Conservation (phyloP, 2,113 vertebrate genomes). For the Tenrec ecaudatus region DNA sequence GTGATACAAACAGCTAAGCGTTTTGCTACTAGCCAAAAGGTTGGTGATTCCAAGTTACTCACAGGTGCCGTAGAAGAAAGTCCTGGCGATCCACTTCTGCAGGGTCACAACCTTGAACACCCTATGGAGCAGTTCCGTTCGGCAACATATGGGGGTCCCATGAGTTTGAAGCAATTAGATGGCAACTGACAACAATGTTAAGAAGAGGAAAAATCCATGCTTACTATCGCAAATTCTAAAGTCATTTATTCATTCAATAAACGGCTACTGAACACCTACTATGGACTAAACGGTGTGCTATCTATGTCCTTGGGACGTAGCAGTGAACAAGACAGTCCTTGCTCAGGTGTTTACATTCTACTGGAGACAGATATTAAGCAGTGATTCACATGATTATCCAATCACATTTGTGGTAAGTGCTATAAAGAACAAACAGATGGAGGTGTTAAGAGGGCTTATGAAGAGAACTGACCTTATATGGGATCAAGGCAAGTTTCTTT, state of each 20-base stretch:
- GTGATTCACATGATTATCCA: conserved; percentile 29
- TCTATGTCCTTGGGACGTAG: background rate
- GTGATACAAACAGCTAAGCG: background rate
- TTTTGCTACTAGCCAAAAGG: background rate
- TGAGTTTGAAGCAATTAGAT: background rate
- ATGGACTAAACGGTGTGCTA: background rate
- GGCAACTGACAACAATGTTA: background rate
- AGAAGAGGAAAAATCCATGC: conserved; percentile 41
- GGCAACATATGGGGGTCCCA: background rate
- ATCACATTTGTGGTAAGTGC: conserved; percentile 23
- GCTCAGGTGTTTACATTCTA: conserved; percentile 12
- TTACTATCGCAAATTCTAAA: conserved; percentile 6
- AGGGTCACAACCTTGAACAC: background rate
- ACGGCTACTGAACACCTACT: background rate
- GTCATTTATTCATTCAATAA: conserved; percentile 6
- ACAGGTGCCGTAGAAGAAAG: background rate
- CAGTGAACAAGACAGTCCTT: background rate
- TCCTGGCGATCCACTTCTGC: background rate
- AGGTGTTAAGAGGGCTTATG: background rate
- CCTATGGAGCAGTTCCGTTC: background rate
- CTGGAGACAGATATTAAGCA: conserved; percentile 20
- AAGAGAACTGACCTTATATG: background rate
- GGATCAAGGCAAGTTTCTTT: background rate
- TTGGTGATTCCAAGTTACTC: background rate
- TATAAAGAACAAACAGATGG: background rate